A percentile compares a stretch with the other conserved stretches of the same genome.
Conservation (phyloP, 2,113 vertebrate genomes). For the Circaetus gallicus region DNA sequence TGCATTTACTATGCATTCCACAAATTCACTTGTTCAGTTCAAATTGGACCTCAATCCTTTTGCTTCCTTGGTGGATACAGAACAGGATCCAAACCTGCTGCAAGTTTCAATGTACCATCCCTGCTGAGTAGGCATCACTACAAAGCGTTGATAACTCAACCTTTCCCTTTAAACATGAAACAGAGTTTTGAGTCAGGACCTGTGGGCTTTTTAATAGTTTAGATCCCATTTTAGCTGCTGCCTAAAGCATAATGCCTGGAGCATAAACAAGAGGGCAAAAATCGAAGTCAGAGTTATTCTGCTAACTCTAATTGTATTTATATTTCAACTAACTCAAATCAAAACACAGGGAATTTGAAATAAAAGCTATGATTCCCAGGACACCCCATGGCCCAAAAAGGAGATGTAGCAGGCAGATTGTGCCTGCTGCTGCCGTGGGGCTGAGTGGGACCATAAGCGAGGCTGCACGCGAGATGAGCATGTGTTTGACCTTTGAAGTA, state of each 20-base stretch:
- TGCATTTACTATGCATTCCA: not conserved
- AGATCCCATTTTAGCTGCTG: constrained; percentile 34
- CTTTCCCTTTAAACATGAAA: constrained; percentile 47
- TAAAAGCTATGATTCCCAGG: not conserved
- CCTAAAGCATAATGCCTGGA: constrained; percentile 36
- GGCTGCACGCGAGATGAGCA: fast-evolving
- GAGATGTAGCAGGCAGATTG: not conserved
- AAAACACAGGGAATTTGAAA: not conserved
- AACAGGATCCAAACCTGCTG: not conserved
- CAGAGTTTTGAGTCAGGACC: not conserved
- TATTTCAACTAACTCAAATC: constrained; percentile 22
- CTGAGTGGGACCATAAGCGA: not conserved
- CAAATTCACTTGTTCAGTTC: not conserved
- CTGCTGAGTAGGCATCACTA: constrained; percentile 4
- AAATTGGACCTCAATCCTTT: not conserved
- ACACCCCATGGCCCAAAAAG: not conserved
- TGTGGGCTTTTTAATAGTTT: constrained; percentile 8
- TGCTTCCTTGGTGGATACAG: not conserved
- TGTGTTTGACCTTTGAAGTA: not conserved
- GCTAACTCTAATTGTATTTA: constrained; percentile 17
- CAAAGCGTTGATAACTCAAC: not conserved
- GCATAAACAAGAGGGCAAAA: constrained; percentile 30
- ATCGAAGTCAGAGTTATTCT: constrained; percentile 25
- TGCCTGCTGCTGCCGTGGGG: not conserved
- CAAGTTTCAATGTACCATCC: not conserved